These are phyloP conservation scores for Geotrupes spiniger DNA, from an alignment of 2,888 invertebrate species.

Conservation along the genomic window DNA sequence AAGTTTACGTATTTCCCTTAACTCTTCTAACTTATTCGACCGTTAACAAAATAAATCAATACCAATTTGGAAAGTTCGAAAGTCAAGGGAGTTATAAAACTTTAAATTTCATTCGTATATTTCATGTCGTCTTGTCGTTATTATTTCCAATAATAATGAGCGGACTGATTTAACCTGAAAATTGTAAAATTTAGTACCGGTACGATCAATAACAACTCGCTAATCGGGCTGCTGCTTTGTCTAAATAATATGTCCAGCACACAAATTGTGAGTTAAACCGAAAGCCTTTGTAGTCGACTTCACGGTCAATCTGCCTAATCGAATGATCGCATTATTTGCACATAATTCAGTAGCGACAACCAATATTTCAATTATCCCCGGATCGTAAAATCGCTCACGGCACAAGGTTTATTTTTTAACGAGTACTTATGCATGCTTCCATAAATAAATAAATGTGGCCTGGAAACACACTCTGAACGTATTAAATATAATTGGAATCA, in stretches of 20 bases:
- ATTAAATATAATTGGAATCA: too few relatives aligned
- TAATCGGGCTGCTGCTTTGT: slow-evolving; percentile 10
- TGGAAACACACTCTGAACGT: too few relatives aligned
- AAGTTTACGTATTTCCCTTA: too few relatives aligned
- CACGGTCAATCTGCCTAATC: slow-evolving; percentile 27
- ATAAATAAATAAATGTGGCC: too few relatives aligned
- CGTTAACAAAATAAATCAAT: slow-evolving; percentile 20
- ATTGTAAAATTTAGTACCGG: too few relatives aligned
- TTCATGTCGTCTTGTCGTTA: too few relatives aligned
- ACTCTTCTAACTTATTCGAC: slow-evolving; percentile 3
- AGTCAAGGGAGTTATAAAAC: slow-evolving; percentile 6
- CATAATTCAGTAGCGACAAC: slow-evolving; percentile 25
- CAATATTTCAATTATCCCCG: slow-evolving; percentile 36
- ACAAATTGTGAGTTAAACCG: slow-evolving; percentile 23
- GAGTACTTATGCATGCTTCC: too few relatives aligned
- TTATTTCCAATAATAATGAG: too few relatives aligned
- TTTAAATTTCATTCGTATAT: too few relatives aligned
- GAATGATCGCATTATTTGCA: slow-evolving; percentile 23
- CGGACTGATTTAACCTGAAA: too few relatives aligned
- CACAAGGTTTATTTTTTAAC: too few relatives aligned
- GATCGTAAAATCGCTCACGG: too few relatives aligned
- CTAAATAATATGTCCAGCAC: slow-evolving; percentile 5
- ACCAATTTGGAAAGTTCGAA: slow-evolving; percentile 17
- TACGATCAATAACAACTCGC: slow-evolving; percentile 18
- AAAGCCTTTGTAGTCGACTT: slow-evolving; percentile 25